Evolutionary conservation across 2,113 vertebrate species (phyloP).

Genomic region (Cryptomyrus ogoouensis): DNA sequence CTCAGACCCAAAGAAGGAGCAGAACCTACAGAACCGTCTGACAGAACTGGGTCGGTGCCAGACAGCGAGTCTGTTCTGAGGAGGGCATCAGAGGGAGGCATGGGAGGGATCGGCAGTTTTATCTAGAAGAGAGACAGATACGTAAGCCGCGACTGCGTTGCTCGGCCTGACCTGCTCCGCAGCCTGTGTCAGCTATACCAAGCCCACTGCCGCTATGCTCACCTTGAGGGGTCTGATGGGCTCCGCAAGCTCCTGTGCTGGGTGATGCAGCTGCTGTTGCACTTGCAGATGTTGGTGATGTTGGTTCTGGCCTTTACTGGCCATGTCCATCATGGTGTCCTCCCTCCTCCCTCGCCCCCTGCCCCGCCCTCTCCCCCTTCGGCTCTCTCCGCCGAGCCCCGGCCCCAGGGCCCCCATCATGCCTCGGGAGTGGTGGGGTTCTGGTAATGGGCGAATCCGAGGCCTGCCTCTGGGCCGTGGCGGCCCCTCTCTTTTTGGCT

Average conservation of each 20-base stretch:
- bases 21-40: conserved; percentile 64
- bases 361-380: conserved; percentile 54
- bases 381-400: conserved; percentile 39
- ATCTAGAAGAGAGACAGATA: conserved; percentile 44
- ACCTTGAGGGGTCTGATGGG: conserved; percentile 69
- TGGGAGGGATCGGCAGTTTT: conserved; percentile 59
- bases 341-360: conserved; percentile 59
- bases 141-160: background rate
- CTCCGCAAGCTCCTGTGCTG: conserved; percentile 54
- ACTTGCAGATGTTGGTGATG: conserved; percentile 58
- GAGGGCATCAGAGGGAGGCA: conserved; percentile 62
- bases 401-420: conserved; percentile 61
- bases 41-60: conserved; percentile 66
- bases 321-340: conserved; percentile 62
- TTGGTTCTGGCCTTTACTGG: conserved; percentile 57
- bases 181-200: background rate
- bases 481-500: conserved; percentile 81
- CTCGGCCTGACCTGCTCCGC: background rate
- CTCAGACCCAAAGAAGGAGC: conserved; percentile 67
- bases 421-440: conserved; percentile 60
- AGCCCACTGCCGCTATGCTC: conserved; percentile 22
- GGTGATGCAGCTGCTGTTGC: conserved; percentile 29
- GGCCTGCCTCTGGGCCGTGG: conserved; percentile 79
- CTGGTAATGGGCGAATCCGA: conserved; percentile 77
- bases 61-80: conserved; percentile 66